Evolutionary conservation across 2,797 vertebrate genomes (phyloP), one percentile per base, ranked within the genome.

Genomic region (Balearica regulorum): DNA sequence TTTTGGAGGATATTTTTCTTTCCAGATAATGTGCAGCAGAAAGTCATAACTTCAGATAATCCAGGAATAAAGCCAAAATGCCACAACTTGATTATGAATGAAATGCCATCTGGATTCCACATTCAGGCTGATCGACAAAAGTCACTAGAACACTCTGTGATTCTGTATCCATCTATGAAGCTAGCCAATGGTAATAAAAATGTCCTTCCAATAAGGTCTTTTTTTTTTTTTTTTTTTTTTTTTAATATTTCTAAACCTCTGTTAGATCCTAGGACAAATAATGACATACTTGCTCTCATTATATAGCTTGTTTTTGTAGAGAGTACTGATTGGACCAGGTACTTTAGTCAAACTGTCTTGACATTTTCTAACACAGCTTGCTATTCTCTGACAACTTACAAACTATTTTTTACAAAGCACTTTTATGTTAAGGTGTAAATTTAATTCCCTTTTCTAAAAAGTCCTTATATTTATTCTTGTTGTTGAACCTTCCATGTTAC

Each of bases 51-150:
- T 94, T 85, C 2, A 2, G 33, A 83, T 94, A 78, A 85, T 21
- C 60, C 69, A 94, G 87, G 90, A 95, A 79, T 7, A 73, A 31
- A 95, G 86, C 81, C 95, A 95, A 94, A 95, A 92, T 85, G 33
- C 35, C 68, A 60, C 70, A 85, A 95, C 64, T 87, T 84, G 70
- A 96, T 90, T 94, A 90, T 71, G 71, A 94, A 95, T 80, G 62
- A 92, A 94, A 73, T 87, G 75, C 92, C 93, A 96, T 94, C 90
- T 92, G 92, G 90, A 89, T 92, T 93, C 44, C 44, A 77, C 49
- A 73, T 66, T 92, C 77, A 68, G 53, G 13, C 39, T 87, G 83
- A 91, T 66, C 1, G 1, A 92, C 75, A 72, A 87, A 96, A 95
- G 78, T 87, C 71, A 87, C 75, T 60, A 82, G 54, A 84, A 92